Percentiles rank a stretch among this genome's conserved stretches.
Evolutionary conservation across 2,888 invertebrate genomes (phyloP).

Genomic region (Caenorhabditis parvicauda): DNA sequence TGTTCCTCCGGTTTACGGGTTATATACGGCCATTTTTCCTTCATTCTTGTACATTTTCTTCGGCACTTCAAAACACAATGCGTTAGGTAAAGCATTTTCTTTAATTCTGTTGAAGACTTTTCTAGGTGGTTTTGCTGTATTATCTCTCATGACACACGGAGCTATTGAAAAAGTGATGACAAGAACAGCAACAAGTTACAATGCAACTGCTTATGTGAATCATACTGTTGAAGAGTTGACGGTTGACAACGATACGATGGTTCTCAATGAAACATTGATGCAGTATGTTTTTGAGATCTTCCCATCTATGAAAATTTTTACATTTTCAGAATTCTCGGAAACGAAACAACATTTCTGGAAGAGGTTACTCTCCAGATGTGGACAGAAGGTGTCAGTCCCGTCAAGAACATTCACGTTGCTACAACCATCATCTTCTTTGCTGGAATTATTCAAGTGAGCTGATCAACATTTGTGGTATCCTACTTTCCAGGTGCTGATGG

Average conservation of each 20-base stretch:
- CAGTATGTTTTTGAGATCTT: constrained; percentile 14
- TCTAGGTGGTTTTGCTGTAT: constrained; percentile 57
- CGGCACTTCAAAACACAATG: constrained; percentile 60
- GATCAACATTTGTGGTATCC: background rate
- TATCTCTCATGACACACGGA: constrained; percentile 57
- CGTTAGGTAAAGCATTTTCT: constrained; percentile 37
- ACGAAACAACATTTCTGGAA: constrained; percentile 36
- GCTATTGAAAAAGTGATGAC: constrained; percentile 55
- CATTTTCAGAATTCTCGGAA: constrained; percentile 27
- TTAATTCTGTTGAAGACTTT: constrained; percentile 1
- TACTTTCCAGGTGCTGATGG: constrained; percentile 50
- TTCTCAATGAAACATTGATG: constrained; percentile 27
- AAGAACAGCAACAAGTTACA: constrained; percentile 32
- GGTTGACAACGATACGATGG: constrained; percentile 22
- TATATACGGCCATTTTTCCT: constrained; percentile 61
- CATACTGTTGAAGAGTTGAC: constrained; percentile 26
- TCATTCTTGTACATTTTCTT: constrained; percentile 61
- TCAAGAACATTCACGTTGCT: constrained; percentile 52
- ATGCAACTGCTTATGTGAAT: constrained; percentile 37
- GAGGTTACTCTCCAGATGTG: constrained; percentile 31
- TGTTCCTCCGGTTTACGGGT: constrained; percentile 59
- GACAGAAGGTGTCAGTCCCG: constrained; percentile 34
- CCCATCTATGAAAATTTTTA: too few relatives aligned
- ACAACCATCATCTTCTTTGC: constrained; percentile 58
- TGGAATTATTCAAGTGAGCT: constrained; percentile 47